phyloP scores from a whole-genome alignment of 2,113 vertebrate species.

The Oreamnos americanus region DNA sequence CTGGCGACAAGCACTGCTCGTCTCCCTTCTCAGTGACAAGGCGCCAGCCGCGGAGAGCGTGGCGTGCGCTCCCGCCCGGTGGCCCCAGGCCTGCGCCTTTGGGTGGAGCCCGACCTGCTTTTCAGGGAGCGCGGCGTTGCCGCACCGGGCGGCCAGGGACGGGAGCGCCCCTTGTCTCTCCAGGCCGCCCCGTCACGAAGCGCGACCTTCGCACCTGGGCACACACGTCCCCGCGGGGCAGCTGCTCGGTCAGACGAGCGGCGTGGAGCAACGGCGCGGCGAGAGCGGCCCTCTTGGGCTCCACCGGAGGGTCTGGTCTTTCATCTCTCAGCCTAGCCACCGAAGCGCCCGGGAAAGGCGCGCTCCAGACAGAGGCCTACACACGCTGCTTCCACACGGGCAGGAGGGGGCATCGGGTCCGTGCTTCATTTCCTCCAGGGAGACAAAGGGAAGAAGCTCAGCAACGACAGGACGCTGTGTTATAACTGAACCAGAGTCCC shows the following conservation, averaged over 20 bases:
- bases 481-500: not conserved
- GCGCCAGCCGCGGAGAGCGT: not conserved
- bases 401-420: not conserved
- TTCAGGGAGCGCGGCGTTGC: not conserved
- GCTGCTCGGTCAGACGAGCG: not conserved
- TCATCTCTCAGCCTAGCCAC: not conserved
- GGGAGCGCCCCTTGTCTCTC: not conserved
- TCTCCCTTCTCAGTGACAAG: not conserved
- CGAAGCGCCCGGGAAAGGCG: not conserved
- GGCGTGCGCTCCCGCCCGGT: rapidly evolving
- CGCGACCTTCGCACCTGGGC: not conserved
- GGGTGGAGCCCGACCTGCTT: not conserved
- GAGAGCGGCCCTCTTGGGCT: not conserved
- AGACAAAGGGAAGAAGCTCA: not conserved
- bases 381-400: not conserved
- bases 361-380: not conserved
- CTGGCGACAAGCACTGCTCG: not conserved
- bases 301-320: not conserved
- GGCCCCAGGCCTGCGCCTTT: not conserved
- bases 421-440: not conserved
- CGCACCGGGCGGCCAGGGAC: not conserved
- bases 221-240: not conserved
- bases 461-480: not conserved
- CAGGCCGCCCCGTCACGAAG: not conserved
- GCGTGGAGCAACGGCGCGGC: rapidly evolving